These are phyloP conservation scores for Grantiella picta DNA, from an alignment of 2,113 vertebrate species.

Conservation along the genomic window DNA sequence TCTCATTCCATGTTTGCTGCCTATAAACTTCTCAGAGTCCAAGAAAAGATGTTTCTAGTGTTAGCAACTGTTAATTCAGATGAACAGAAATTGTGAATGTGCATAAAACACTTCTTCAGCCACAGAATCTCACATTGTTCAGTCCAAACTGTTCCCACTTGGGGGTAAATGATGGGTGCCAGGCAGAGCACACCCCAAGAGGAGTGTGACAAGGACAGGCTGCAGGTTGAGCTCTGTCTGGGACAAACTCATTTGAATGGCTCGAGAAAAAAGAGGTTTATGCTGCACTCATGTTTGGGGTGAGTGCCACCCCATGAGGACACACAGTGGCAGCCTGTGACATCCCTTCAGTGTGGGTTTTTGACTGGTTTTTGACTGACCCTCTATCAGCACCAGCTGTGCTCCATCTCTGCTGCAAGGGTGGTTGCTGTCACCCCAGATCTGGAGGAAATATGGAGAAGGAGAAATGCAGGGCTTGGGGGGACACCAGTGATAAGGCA, in stretches of 20 bases:
- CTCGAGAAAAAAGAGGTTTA: neutral
- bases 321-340: neutral
- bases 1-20: neutral
- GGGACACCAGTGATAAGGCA: accelerated
- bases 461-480: neutral
- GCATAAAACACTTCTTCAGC: neutral
- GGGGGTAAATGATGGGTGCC: neutral
- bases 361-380: neutral
- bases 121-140: neutral
- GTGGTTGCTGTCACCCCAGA: neutral
- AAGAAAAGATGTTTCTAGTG: neutral
- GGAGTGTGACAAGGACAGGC: neutral
- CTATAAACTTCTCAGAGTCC: neutral
- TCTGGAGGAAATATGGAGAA: neutral
- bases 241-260: neutral
- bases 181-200: neutral
- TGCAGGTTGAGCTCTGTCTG: neutral
- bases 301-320: neutral
- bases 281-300: neutral
- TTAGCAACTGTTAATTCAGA: neutral
- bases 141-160: neutral
- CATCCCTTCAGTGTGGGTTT: too few relatives aligned
- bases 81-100: neutral
- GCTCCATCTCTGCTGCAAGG: neutral
- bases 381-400: neutral